These are phyloP conservation scores for Pogonophryne albipinna DNA, from an alignment of 2,797 vertebrate genomes.

Conservation along the genomic window DNA sequence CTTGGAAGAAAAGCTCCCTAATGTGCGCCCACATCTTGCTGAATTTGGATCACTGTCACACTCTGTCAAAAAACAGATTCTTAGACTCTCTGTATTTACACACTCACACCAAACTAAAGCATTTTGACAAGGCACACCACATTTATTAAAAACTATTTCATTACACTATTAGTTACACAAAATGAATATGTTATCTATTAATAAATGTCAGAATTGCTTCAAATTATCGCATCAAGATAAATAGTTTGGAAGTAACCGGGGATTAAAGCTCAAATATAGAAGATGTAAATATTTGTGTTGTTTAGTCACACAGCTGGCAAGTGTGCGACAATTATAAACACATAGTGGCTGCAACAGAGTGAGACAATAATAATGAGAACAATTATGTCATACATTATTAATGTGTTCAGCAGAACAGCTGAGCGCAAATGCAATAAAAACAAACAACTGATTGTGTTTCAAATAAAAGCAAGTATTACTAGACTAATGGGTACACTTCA, in stretches of 20 bases:
- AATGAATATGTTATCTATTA: not conserved
- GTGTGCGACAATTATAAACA: conserved; percentile 22
- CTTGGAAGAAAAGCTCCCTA: conserved; percentile 48
- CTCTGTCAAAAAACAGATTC: conserved; percentile 47
- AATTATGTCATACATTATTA: conserved; percentile 28
- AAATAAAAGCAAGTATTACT: not conserved
- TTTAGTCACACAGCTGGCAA: conserved; percentile 36
- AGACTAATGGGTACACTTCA: not conserved
- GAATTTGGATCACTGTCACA: conserved; percentile 63
- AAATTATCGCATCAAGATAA: too few species aligned
- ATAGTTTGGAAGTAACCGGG: not conserved
- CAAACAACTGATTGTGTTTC: conserved; percentile 2
- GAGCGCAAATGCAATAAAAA: conserved; percentile 3
- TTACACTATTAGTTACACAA: not conserved
- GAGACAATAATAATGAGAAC: conserved; percentile 17
- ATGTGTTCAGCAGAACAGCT: conserved; percentile 33
- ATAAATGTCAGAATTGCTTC: not conserved
- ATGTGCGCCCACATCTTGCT: conserved; percentile 48
- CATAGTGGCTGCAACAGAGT: conserved; percentile 7
- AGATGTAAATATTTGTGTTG: conserved; percentile 10
- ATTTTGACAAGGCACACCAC: conserved; percentile 1
- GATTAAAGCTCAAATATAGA: not conserved
- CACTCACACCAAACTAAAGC: conserved; percentile 8
- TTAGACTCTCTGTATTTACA: conserved; percentile 10
- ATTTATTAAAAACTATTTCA: not conserved